Base-by-base conservation (phyloP, 2,888 invertebrate genomes). In the Habrosyne pyritoides region DNA sequence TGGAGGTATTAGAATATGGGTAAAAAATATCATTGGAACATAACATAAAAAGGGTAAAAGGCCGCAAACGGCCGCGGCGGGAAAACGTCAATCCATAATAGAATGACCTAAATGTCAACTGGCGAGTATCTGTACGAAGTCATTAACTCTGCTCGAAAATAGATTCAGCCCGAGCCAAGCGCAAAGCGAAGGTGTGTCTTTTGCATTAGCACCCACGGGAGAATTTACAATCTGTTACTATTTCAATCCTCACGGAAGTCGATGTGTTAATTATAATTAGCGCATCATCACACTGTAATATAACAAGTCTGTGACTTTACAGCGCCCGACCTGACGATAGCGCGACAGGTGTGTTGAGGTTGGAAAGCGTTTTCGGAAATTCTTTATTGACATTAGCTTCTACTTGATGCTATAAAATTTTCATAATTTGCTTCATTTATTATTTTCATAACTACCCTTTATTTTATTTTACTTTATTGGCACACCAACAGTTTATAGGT, bases 61-160 rank as follows among this genome's bases (percentile, higher is more conserved):
- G 33, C 36, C 36, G 14, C 36, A 36, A 12, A 36, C 14, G 36
- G 36, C 7, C 24, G 24, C 36, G 57, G 59, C 67, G 64, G 72
- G 66, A 75, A 77, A 73, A 71, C 42, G 42, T 42, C 42, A 70
- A 59, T 63, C 75, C 62, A 64, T 77, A 76, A 81, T 81, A 82
- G 84, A 76, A 69, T 79, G 87, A 86, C 86, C 87, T 78, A 86
- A 84, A 89, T 88, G 86, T 85, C 83, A 85, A 83, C 78, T 75
- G 75, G 73, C 72, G 68, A 69, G 64, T 60, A 65, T 61, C 72
- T 69, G 76, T 65, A 73, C 73, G 79, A 76, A 87, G 87, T 88
- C 88, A 87, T 85, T 89, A 87, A 86, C 80, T 79, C 84, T 70
- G 78, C 64, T 63, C 81, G 71, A 77, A 87, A 89, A 90, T 90